phyloP scores from a whole-genome alignment of 2,888 invertebrate genomes.

The Trachelus stipa region DNA sequence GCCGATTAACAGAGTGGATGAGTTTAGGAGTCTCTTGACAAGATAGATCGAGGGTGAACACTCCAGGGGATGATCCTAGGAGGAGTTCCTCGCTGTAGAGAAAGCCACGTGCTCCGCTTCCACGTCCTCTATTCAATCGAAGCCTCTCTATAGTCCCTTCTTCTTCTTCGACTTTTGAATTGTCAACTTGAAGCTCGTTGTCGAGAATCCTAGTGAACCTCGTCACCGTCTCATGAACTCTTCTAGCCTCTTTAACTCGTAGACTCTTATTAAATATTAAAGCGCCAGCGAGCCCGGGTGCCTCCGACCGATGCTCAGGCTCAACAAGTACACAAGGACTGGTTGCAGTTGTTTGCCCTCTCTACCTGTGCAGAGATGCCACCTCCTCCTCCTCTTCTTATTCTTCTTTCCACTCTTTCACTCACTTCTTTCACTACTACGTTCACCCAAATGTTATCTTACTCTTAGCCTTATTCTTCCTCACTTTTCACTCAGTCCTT shows the following conservation, averaged over 20 bases:
- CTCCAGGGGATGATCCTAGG: too few species aligned
- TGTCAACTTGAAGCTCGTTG: too few species aligned
- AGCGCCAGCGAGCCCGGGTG: constrained; percentile 13
- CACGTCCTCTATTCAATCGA: too few species aligned
- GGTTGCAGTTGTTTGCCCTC: not conserved
- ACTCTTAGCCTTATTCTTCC: too few species aligned
- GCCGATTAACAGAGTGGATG: not conserved
- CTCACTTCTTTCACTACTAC: not conserved
- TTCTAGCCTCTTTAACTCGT: constrained; percentile 11
- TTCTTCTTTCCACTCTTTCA: constrained; percentile 12
- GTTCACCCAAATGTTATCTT: too few species aligned
- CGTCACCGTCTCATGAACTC: too few species aligned
- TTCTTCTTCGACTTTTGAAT: too few species aligned
- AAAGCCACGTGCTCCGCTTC: constrained; percentile 44
- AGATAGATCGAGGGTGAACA: too few species aligned
- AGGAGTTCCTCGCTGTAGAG: constrained; percentile 18
- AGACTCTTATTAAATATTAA: constrained; percentile 25
- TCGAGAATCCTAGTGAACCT: too few species aligned
- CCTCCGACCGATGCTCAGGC: constrained; percentile 20
- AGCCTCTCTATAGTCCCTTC: too few species aligned
- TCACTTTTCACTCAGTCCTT: too few species aligned
- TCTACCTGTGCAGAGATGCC: not conserved
- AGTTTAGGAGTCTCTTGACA: not conserved
- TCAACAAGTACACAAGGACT: constrained; percentile 54
- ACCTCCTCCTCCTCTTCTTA: constrained; percentile 1